Base-by-base conservation (phyloP, 2,113 vertebrate genomes). In the Mustela nigripes region DNA sequence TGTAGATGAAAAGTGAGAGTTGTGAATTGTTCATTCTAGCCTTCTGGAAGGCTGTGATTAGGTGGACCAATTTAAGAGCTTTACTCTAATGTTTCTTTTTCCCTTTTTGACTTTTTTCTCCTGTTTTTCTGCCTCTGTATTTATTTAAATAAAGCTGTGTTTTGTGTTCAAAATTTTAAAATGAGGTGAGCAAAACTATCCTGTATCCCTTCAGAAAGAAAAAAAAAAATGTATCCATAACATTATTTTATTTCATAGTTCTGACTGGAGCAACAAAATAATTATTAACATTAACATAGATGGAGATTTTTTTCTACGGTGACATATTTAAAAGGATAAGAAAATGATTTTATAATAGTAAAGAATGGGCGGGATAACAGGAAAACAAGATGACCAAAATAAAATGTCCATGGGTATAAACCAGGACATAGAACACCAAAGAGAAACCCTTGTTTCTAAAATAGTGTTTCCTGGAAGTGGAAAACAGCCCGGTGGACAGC, bases 81-180 rank as follows among this genome's bases (percentile, higher is more conserved):
- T 95, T 42, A 53, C 24, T 76, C 11, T 71, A 39, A 74, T 67
- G 53, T 79, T 94, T 86, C 31, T 89, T 18, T 89, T 73, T 14
- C 26, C 33, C 73, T 94, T 92, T 60, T 63, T 15, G 12, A 67
- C 26, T 16, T 89, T 85, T 80, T 48, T 39, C n/a, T 48, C 5
- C 15, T 73, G 14, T 67, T 53, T 56, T 92, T 82, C 33, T 91
- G 11, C 74, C 24, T 76, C 24, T 92, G 53, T 92, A 93, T 89
- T 91, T 91, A 80, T 42, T 85, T 95, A 93, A 83, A 50, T 97
- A 89, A 96, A 96, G 11, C 31, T 89, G 9, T 91, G 15, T 53
- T 93, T 83, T 83, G 50, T 85, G 7, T 74, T 96, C 22, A 45
- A 10, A 71, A 56, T 90, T 88, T 93, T 92, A 26, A 89, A 91